These are phyloP conservation scores for Stegostoma tigrinum DNA, from an alignment of 2,113 vertebrate genomes.

Conservation along the genomic window DNA sequence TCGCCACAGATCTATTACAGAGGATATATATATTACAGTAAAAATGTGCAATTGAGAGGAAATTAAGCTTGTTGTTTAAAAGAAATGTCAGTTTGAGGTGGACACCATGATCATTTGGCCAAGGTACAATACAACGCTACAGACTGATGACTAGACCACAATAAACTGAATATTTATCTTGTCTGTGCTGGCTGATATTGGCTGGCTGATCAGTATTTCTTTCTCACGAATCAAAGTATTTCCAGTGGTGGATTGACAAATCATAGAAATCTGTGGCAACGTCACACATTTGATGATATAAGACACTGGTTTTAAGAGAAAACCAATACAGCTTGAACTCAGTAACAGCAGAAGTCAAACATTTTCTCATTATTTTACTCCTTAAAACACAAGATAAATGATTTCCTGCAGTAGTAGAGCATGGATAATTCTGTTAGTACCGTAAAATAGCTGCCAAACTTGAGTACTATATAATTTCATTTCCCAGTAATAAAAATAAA, in stretches of 20 bases:
- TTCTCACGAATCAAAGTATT: too few species aligned
- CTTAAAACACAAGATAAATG: not conserved
- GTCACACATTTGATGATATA: not conserved
- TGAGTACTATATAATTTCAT: not conserved
- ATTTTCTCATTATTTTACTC: not conserved
- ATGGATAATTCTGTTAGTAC: not conserved
- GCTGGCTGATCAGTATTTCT: not conserved
- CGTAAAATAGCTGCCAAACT: not conserved
- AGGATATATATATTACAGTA: not conserved
- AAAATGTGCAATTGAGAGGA: not conserved
- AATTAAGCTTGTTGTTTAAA: not conserved
- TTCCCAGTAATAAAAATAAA: not conserved
- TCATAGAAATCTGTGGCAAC: not conserved
- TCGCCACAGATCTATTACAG: constrained; percentile 74
- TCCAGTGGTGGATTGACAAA: not conserved
- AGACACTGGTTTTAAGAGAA: not conserved
- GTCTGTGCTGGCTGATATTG: not conserved
- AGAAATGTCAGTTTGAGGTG: not conserved
- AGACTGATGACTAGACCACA: not conserved
- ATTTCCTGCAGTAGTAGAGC: not conserved
- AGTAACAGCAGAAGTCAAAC: not conserved
- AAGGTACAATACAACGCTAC: not conserved
- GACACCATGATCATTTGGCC: not conserved
- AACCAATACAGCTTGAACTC: not conserved
- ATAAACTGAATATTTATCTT: not conserved